Evolutionary conservation across 2,888 invertebrate genomes (phyloP), one percentile per base, ranked within the genome.

Genomic region (Patella ulyssiponensis): DNA sequence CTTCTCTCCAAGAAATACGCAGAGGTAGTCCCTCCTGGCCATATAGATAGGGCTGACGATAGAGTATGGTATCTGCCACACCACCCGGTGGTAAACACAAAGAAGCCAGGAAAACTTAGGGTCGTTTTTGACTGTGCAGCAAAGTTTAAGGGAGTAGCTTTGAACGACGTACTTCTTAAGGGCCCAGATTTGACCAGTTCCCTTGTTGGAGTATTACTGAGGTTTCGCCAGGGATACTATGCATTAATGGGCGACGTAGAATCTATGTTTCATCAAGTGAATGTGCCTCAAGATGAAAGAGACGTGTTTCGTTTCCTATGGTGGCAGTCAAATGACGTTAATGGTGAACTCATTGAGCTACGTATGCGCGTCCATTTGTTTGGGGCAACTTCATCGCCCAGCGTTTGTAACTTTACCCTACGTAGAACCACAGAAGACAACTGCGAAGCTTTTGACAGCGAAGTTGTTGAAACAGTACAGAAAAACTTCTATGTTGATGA

Each of bases 81-180:
- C 69, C 71, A 74, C 33, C 74, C 71, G 15, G 77, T 79, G 7
- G 14, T 69, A 5, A 64, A 69, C 23, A 27, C 52, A 15, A 12
- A 75, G 14, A 75, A 75, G 17, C 75, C 75, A 14, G 78, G 74
- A 20, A 82, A 82, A 33, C 5, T 77, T 1, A 17, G 82, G 23
- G 73, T 82, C 20, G 81, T 82, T 20, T 81, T 81, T 74, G 81
- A 82, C 69, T 80, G 80, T 71, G 78, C 80, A 4, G 83, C 81
- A 20, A 76, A 33, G 54, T 79, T 72, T 44, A n/a, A 71, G 4
- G 75, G 72, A n/a, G 76, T 71, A 1, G 75, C 77, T 15, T 54
- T 82, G 44, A 82, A 82, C 74, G 76, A 78, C 14, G 56, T 74
- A 15, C 71, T 82, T 0, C 56, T 74, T 3, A 78, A 80, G 71